Base-by-base conservation (phyloP, 2,113 vertebrate genomes). In the Cheilinus undulatus region DNA sequence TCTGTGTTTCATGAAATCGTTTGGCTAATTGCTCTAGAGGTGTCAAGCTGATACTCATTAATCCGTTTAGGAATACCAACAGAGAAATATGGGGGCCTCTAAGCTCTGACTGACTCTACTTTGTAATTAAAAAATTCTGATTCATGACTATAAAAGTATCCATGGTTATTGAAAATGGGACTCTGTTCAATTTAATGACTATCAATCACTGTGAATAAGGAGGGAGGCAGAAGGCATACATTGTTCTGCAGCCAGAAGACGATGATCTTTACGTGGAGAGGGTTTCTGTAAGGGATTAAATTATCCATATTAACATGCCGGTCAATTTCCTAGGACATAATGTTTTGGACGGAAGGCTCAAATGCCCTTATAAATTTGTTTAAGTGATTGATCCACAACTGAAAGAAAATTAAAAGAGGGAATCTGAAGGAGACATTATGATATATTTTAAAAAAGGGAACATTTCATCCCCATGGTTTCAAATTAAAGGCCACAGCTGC, bases 61-160 rank as follows among this genome's bases (percentile, higher is more conserved):
- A 76, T 71, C 72, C 50, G n/a, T 76, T 67, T 34, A 58, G 61
- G 34, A 56, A 63, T 30, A 65, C 30, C 43, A 19, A 65, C 19
- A 28, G 42, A 24, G 52, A 57, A 20, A 71, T 52, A 7, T n/a
- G n/a, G 49, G 28, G 48, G 54, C 52, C 70, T 66, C 40, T 0
- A 1, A 49, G 68, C 46, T 59, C 13, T 53, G 23, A 49, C 71
- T 66, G 38, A 65, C 60, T 38, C 61, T 22, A n/a, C 38, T 72
- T 45, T 69, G 51, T 69, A 59, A 89, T 84, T 73, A 79, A 80
- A 64, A 50, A 26, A 17, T 43, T 56, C 36, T 30, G 59, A 58
- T 74, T 69, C 40, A 26, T 73, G 56, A 62, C 38, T 13, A 4
- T 14, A 34, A 20, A 58, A 67, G 52, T 69, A 50, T 26, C 14